Evolutionary conservation across 1,140 invertebrate species (phyloP).

Genomic region (Penaeus chinensis): DNA sequence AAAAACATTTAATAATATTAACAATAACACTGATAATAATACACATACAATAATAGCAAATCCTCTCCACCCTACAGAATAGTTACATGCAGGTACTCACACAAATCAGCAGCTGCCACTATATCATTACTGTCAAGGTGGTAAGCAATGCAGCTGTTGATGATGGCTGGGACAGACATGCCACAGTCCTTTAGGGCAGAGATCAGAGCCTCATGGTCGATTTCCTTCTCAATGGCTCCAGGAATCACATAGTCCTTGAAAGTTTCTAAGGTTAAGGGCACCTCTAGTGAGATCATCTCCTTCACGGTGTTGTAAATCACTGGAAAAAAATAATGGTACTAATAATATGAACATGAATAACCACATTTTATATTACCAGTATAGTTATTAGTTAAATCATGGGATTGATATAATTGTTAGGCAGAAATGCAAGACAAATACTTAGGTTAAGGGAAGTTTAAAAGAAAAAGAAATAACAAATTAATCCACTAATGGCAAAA

Average conservation of each 20-base stretch:
- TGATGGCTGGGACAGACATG: constrained; percentile 6
- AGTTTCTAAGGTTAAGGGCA: constrained; percentile 35
- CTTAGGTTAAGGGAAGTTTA: no score
- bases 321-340: constrained; percentile 4
- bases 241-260: constrained; percentile 31
- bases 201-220: constrained; percentile 13
- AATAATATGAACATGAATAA: background rate
- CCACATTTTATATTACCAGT: background rate
- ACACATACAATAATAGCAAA: background rate
- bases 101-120: constrained; percentile 19
- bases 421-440: no score
- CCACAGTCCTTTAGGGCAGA: constrained; percentile 19
- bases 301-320: constrained; percentile 29
- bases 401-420: no score
- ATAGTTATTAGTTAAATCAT: no score
- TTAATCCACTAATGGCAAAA: no score
- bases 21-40: background rate
- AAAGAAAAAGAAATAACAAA: no score
- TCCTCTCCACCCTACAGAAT: background rate
- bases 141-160: constrained; percentile 34
- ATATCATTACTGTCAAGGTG: background rate
- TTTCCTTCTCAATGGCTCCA: background rate
- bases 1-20: background rate
- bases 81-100: constrained; percentile 19
- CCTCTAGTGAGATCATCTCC: constrained; percentile 25